Percentiles rank a stretch among this genome's conserved stretches.
These are phyloP conservation scores for Arremon brunneinucha DNA, from an alignment of 2,797 vertebrate species.

Conservation along the genomic window DNA sequence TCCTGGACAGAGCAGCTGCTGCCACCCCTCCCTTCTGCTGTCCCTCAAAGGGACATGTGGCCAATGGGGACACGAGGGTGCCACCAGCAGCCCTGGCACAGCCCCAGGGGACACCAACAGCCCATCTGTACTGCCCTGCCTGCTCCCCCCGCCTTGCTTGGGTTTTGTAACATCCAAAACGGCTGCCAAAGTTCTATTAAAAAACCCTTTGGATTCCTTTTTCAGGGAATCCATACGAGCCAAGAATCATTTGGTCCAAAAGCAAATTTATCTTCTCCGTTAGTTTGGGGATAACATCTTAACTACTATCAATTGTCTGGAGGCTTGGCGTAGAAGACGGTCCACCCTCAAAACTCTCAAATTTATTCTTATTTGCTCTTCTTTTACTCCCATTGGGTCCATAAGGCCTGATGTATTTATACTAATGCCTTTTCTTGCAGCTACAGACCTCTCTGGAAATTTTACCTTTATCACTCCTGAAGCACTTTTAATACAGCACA, in stretches of 20 bases:
- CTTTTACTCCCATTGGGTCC: not conserved
- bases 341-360: not conserved
- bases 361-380: not conserved
- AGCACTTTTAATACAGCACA: not conserved
- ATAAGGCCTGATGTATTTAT: not conserved
- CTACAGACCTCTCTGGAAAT: not conserved
- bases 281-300: not conserved
- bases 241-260: not conserved
- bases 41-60: fast-evolving
- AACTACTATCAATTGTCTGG: not conserved
- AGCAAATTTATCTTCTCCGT: not conserved
- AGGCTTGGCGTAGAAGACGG: not conserved
- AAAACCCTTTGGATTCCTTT: not conserved
- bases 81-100: not conserved
- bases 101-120: fast-evolving
- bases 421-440: not conserved
- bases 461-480: not conserved
- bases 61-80: fast-evolving
- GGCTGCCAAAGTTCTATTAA: not conserved
- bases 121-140: not conserved
- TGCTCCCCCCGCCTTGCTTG: fast-evolving
- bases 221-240: not conserved
- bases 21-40: not conserved
- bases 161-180: not conserved
- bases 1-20: fast-evolving